Base-by-base conservation (phyloP, 2,888 invertebrate genomes). In the Acrobasis consociella region DNA sequence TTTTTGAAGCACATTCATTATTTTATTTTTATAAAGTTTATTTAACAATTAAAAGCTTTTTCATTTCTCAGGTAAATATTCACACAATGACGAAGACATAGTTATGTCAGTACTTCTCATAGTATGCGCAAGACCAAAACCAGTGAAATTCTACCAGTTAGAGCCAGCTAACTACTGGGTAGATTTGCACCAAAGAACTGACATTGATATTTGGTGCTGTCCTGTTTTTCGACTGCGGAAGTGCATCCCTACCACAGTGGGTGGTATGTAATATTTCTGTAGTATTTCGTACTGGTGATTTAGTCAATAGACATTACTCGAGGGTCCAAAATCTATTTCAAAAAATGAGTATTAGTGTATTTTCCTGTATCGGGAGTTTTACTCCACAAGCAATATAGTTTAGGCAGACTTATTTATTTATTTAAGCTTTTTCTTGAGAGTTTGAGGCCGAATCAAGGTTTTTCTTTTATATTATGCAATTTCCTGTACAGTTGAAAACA, bases 161-260 rank as follows among this genome's bases (percentile, higher is more conserved):
- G 75, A 87, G 64, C 87, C 89, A 1, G 73, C 83, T 1, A 69
- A 86, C 65, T 79, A 89, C 67, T 91, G 90, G 90, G 61, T 87
- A 15, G 91, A 91, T 62, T 75, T 92, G 2, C 91, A 92, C 68
- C 72, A 82, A 60, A 75, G 80, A 56, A 86, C 71, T 37, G 88
- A 93, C 63, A 78, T 83, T 60, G 81, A 83, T 64, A 83, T 89
- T 22, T 87, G 87, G 87, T 90, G 86, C 63, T 86, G 90, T 11
- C 86, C 90, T 22, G 87, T 93, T 1, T 93, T 93, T 68, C 79
- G 85, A 74, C 74, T 93, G 0, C 79, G 92, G 62, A 91, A 87
- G 72, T 93, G 93, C 72, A 87, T 92, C 67, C 86, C 91, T 46
- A 88, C 86, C 13, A 85, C 83, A 37, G 83, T 85, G 67, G 86